These are phyloP conservation scores for Gymnorhina tibicen DNA, from an alignment of 2,113 vertebrate genomes.

Conservation along the genomic window DNA sequence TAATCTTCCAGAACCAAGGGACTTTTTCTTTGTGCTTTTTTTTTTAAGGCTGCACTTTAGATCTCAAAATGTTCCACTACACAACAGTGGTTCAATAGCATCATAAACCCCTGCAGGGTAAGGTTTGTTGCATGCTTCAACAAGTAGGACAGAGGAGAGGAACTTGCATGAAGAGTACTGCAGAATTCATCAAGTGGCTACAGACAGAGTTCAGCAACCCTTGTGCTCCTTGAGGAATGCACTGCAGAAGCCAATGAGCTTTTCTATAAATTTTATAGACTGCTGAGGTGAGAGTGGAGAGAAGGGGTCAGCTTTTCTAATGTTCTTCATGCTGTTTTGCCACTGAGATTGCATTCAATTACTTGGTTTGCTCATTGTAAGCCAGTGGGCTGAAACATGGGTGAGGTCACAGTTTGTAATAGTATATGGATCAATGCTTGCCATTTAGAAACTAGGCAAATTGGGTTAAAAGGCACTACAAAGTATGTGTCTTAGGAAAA, in stretches of 20 bases:
- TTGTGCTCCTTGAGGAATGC: background rate
- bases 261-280: conserved; percentile 7
- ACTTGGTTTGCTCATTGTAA: background rate
- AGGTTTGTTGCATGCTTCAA: background rate
- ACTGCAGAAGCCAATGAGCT: background rate
- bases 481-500: background rate
- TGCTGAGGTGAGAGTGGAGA: background rate
- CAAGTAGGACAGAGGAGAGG: background rate
- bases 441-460: background rate
- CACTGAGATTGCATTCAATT: conserved; percentile 6
- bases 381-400: background rate
- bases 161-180: background rate
- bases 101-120: background rate
- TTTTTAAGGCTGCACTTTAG: background rate
- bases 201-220: background rate
- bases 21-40: background rate
- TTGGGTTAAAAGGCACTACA: background rate
- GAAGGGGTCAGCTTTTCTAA: conserved; percentile 6
- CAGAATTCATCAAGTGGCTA: background rate
- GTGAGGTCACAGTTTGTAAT: background rate
- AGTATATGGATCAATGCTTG: background rate
- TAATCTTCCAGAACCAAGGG: background rate
- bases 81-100: background rate
- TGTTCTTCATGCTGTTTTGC: conserved; percentile 20
- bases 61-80: background rate